phyloP scores from a whole-genome alignment of 2,888 invertebrate genomes.

The Scaptomyza polygonia region DNA sequence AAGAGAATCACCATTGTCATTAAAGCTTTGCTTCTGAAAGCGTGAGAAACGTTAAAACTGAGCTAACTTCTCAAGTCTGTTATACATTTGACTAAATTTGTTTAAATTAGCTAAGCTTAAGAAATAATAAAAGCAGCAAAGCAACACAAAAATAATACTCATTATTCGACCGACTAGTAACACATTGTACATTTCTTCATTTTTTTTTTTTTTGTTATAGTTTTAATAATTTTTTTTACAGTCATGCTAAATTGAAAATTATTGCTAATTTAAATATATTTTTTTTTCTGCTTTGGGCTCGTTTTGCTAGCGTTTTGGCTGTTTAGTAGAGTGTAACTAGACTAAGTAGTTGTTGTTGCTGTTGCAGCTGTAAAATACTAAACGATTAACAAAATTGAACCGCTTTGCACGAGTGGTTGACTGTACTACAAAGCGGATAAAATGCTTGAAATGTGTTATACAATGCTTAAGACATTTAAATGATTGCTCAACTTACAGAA shows the following conservation, averaged over 20 bases:
- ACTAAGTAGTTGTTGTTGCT: slow-evolving; percentile 1
- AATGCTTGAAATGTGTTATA: slow-evolving; percentile 30
- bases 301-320: slow-evolving; percentile 19
- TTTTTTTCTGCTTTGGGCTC: slow-evolving; percentile 29
- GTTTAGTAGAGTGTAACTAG: slow-evolving; percentile 54
- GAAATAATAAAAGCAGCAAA: slow-evolving; percentile 5
- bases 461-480: slow-evolving; percentile 20
- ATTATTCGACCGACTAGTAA: slow-evolving; percentile 10
- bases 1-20: slow-evolving; percentile 34
- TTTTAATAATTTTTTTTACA: not conserved
- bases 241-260: slow-evolving; percentile 40
- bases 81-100: slow-evolving; percentile 46
- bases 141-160: slow-evolving; percentile 17
- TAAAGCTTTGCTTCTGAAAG: slow-evolving; percentile 44
- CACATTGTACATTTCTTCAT: slow-evolving; percentile 5
- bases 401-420: slow-evolving; percentile 8
- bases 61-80: slow-evolving; percentile 5
- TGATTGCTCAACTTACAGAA: slow-evolving; percentile 1
- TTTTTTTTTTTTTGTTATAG: not conserved
- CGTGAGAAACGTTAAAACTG: slow-evolving; percentile 60
- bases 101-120: slow-evolving; percentile 38
- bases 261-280: slow-evolving; percentile 48
- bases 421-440: slow-evolving; percentile 18
- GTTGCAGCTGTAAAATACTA: slow-evolving; percentile 33
- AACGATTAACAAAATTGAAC: slow-evolving; percentile 34